phyloP scores from a whole-genome alignment of 1,140 invertebrate species.

The Acromyrmex echinatior region DNA sequence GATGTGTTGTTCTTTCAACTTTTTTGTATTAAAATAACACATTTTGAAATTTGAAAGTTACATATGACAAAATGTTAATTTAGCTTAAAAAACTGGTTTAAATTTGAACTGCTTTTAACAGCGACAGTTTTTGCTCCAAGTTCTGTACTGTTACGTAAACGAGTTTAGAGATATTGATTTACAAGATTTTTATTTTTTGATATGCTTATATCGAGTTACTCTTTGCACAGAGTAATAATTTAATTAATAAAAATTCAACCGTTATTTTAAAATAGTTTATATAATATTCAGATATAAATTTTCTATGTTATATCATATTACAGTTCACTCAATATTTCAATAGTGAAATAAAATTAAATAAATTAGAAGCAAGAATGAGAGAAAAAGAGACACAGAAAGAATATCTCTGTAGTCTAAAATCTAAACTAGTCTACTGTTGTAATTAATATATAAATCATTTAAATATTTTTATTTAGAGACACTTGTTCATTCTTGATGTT shows the following conservation, averaged over 20 bases:
- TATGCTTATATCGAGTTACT: not conserved
- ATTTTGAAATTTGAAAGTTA: too few relatives aligned
- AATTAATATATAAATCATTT: not conserved
- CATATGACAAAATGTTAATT: too few relatives aligned
- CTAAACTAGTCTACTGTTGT: not conserved
- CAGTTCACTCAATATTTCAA: not conserved
- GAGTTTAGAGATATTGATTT: slow-evolving; percentile 16
- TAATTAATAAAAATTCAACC: slow-evolving; percentile 14
- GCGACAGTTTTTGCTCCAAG: not conserved
- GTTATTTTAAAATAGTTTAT: not conserved
- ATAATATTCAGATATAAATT: not conserved
- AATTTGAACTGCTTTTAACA: too few relatives aligned
- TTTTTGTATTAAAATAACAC: too few relatives aligned
- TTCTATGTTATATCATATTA: not conserved
- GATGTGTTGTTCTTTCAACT: too few relatives aligned
- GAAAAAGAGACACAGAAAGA: too few relatives aligned
- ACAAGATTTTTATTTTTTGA: not conserved
- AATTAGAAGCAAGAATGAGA: not conserved
- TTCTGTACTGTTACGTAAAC: not conserved
- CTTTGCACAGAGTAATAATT: not conserved
- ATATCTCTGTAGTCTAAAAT: not conserved
- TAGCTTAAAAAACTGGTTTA: too few relatives aligned
- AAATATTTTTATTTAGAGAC: not conserved
- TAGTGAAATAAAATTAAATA: not conserved
- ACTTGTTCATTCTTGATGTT: not conserved